Evolutionary conservation across 1,140 invertebrate genomes (phyloP).

Genomic region (Brachionus plicatilis): DNA sequence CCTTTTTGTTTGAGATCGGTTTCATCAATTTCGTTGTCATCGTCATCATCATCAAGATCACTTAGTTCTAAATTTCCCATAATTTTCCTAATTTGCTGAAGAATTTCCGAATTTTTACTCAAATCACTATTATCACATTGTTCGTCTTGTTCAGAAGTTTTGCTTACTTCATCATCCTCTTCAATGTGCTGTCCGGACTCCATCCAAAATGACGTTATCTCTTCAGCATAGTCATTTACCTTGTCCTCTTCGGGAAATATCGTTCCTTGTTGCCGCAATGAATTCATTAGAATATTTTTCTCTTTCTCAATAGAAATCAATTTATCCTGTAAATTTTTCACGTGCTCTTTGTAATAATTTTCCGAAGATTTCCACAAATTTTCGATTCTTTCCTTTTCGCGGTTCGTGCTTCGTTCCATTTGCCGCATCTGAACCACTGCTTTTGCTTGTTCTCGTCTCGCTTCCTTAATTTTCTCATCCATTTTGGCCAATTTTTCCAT

Average conservation of each 20-base stretch:
- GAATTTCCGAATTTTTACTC: slow-evolving; percentile 10
- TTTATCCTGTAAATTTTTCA: slow-evolving; percentile 25
- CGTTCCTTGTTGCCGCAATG: background rate
- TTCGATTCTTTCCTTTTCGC: slow-evolving; percentile 25
- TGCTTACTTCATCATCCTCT: background rate
- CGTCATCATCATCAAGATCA: slow-evolving; percentile 24
- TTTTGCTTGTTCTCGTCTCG: slow-evolving; percentile 33
- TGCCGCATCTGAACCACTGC: slow-evolving; percentile 30
- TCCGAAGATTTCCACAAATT: slow-evolving; percentile 14
- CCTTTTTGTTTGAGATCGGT: background rate
- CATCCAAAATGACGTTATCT: slow-evolving; percentile 14
- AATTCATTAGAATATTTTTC: slow-evolving; percentile 12
- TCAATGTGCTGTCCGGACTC: background rate
- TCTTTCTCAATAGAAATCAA: background rate
- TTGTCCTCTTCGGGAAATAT: background rate
- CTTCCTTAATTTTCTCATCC: slow-evolving; percentile 19
- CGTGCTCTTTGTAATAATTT: slow-evolving; percentile 23
- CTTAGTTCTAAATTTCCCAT: slow-evolving; percentile 39
- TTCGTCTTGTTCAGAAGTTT: background rate
- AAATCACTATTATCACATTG: slow-evolving; percentile 14
- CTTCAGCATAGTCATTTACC: background rate
- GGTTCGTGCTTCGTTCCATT: slow-evolving; percentile 28
- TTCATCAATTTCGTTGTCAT: background rate
- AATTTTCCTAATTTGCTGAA: slow-evolving; percentile 32
- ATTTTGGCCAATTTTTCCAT: slow-evolving; percentile 21